Base-by-base conservation (phyloP, 2,888 invertebrate species). In the Agrochola macilenta region DNA sequence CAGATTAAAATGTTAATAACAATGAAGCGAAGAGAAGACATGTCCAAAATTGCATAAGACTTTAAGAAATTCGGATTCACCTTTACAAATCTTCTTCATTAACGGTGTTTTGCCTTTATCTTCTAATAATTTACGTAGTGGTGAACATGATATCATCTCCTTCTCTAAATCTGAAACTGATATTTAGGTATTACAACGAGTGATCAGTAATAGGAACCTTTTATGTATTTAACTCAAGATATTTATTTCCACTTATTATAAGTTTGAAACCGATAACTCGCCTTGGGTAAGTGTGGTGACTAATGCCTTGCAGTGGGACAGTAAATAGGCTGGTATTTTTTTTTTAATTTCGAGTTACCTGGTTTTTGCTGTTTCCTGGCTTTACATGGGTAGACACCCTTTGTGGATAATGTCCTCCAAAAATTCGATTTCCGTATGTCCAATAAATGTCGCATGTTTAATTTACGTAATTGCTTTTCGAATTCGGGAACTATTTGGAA, bases 101-200 rank as follows among this genome's bases (percentile, higher is more conserved):
- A 39, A 49, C 17, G 12, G 17, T 39, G 5, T 26, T 17, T 49
- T 0, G 11, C 39, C 5, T 70, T 70, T 57, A 43, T 69, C 26
- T 60, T 69, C 49, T 17, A 76, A 39, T 26, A 76, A 39, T 69
- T 58, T 69, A 39, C 58, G 69, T 7, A 79, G 35, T 39, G 39
- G 1, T 30, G n/a, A 2, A 49, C 70, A 68, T 30, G 17, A 9
- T 49, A 79, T 43, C 2, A 39, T 30, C 20, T 43, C 35, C n/a
- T 60, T 70, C 7, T 76, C 26, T 30, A 61, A 35, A 12, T 23
- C 74, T 74, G 75, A 39, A 74, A 74, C 46, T 46, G 14, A 46
- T 46, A 17, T 39, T 39, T 30, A 30, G 23, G 57, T 14, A 57
- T 68, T 30, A 14, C 9, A 35, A 30, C n/a, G 5, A 70, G 9